phyloP scores from a whole-genome alignment of 2,888 invertebrate species.

The Chouioia cunea region DNA sequence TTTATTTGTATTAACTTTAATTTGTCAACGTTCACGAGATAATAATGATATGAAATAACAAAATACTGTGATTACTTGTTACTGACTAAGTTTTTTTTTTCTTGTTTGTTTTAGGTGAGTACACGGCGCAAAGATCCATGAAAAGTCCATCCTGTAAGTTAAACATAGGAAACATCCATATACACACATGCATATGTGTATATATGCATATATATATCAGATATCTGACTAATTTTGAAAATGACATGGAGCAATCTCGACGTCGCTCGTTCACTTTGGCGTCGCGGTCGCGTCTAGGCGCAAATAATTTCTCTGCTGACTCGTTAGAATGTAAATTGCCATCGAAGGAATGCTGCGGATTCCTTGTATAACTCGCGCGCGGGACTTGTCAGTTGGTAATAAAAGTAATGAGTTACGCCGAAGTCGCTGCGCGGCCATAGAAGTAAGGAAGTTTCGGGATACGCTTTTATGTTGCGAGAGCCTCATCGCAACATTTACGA shows the following conservation, averaged over 20 bases:
- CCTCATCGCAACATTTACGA: constrained; percentile 45
- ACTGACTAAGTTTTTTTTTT: background rate
- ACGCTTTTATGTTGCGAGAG: constrained; percentile 42
- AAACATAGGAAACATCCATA: background rate
- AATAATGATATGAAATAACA: no score
- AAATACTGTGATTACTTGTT: background rate
- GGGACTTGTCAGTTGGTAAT: constrained; percentile 35
- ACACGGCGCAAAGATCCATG: constrained; percentile 2
- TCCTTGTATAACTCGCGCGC: background rate
- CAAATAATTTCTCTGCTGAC: constrained; percentile 52
- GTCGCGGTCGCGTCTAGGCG: constrained; percentile 49
- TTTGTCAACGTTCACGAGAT: no score
- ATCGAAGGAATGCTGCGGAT: constrained; percentile 5
- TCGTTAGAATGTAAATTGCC: constrained; percentile 47
- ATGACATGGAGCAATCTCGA: no score
- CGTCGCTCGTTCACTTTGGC: no score
- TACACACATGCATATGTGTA: no score
- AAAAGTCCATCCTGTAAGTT: constrained; percentile 19
- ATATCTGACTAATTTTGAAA: no score
- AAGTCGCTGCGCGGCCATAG: background rate
- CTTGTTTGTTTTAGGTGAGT: constrained; percentile 44
- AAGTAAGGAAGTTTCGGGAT: constrained; percentile 37
- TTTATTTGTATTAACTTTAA: no score
- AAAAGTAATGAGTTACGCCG: constrained; percentile 47
- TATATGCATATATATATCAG: no score